Evolutionary conservation across 1,140 invertebrate genomes (phyloP).

Genomic region (Reticulitermes speratus): DNA sequence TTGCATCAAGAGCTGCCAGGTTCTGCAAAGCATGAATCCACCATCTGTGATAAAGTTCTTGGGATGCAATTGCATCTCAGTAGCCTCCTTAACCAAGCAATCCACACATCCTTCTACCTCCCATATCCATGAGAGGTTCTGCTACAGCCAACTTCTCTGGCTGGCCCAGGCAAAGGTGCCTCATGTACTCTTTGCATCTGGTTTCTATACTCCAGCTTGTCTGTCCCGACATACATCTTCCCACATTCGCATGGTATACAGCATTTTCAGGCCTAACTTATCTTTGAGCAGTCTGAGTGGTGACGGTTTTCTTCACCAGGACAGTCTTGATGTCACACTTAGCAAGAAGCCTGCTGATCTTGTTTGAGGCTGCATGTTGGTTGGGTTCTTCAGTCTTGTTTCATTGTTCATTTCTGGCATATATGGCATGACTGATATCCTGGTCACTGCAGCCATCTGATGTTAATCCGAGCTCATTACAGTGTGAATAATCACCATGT

Average conservation of each 20-base stretch:
- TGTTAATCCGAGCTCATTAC: too few species aligned
- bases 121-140: neutral
- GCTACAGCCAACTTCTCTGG: neutral
- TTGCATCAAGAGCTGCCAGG: too few species aligned
- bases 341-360: neutral
- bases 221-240: neutral
- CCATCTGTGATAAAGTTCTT: too few species aligned
- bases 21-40: too few species aligned
- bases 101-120: too few species aligned
- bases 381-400: neutral
- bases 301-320: neutral
- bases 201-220: neutral
- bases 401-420: too few species aligned
- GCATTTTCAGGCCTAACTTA: neutral
- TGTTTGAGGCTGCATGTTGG: neutral
- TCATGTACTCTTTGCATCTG: neutral
- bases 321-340: neutral
- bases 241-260: neutral
- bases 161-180: neutral
- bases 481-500: too few species aligned
- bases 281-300: neutral
- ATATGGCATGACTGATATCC: too few species aligned
- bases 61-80: too few species aligned
- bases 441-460: too few species aligned
- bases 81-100: too few species aligned